phyloP scores from a whole-genome alignment of 2,888 invertebrate species.

The Caenorhabditis sp. region DNA sequence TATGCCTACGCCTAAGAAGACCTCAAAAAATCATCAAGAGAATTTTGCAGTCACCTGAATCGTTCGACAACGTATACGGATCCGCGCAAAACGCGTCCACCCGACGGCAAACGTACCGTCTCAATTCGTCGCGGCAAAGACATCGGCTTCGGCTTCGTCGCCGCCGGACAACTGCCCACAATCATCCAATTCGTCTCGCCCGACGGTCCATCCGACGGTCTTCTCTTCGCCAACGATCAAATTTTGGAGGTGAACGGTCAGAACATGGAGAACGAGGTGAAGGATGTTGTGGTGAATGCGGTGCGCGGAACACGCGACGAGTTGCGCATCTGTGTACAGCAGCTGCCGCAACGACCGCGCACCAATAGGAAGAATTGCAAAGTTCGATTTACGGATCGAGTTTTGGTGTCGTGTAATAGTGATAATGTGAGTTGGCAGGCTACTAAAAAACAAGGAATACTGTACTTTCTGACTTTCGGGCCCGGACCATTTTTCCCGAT shows the following conservation, averaged over 20 bases:
- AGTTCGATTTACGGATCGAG: conserved; percentile 64
- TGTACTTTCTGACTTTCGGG: not conserved
- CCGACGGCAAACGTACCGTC: conserved; percentile 45
- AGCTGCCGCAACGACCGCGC: conserved; percentile 44
- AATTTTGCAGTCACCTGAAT: conserved; percentile 77
- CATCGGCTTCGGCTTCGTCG: conserved; percentile 92
- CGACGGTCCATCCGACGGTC: conserved; percentile 88
- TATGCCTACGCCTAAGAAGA: too few relatives aligned
- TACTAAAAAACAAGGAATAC: too few relatives aligned
- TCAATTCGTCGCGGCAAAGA: conserved; percentile 80
- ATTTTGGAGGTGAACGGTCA: conserved; percentile 89
- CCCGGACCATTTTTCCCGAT: not conserved
- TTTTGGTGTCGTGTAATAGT: conserved; percentile 48
- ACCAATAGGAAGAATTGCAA: conserved; percentile 50
- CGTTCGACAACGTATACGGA: conserved; percentile 91
- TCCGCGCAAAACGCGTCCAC: conserved; percentile 75
- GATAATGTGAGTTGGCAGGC: conserved; percentile 28
- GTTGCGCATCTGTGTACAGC: conserved; percentile 54
- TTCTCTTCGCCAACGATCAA: conserved; percentile 88
- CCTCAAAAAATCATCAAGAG: too few relatives aligned
- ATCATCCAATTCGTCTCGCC: conserved; percentile 80
- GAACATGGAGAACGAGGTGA: conserved; percentile 84
- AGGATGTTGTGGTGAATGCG: conserved; percentile 51
- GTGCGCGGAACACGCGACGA: conserved; percentile 47
- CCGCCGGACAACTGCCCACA: conserved; percentile 89